Conservation (phyloP, 2,113 vertebrate species). For the Chaetops frenatus region DNA sequence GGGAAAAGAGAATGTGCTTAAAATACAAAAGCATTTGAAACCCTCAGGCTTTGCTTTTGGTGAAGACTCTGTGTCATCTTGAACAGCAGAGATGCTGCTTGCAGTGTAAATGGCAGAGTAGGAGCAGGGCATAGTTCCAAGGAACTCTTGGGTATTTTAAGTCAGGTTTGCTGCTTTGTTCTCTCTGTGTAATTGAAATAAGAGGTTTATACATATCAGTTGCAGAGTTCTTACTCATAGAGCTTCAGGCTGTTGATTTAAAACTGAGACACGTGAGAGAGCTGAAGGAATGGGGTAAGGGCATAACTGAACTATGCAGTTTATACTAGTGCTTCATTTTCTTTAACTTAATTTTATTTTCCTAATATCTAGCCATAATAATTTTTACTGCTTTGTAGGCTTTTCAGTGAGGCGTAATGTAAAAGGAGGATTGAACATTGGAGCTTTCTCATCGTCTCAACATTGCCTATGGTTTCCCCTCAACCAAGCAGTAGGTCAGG, state of each 20-base stretch:
- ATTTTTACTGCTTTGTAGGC: not conserved
- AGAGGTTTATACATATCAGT: not conserved
- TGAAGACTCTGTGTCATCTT: accelerated
- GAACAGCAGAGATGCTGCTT: not conserved
- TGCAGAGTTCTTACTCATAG: not conserved
- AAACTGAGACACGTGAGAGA: not conserved
- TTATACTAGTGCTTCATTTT: not conserved
- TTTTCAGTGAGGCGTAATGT: not conserved
- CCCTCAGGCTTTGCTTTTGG: not conserved
- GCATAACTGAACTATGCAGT: not conserved
- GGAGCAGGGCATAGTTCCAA: not conserved
- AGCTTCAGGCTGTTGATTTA: not conserved
- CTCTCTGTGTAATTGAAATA: not conserved
- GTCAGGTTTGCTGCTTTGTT: not conserved
- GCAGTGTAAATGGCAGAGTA: not conserved
- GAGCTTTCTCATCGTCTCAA: not conserved
- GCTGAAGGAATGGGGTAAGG: not conserved
- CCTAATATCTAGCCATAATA: not conserved
- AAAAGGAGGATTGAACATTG: not conserved
- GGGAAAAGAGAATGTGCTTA: not conserved
- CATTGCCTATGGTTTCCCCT: not conserved
- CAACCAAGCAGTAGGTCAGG: not conserved
- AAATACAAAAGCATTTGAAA: not conserved
- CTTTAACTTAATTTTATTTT: not conserved
- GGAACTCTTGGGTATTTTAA: not conserved